Conservation (phyloP, 2,113 vertebrate species). For the Anser cygnoides region DNA sequence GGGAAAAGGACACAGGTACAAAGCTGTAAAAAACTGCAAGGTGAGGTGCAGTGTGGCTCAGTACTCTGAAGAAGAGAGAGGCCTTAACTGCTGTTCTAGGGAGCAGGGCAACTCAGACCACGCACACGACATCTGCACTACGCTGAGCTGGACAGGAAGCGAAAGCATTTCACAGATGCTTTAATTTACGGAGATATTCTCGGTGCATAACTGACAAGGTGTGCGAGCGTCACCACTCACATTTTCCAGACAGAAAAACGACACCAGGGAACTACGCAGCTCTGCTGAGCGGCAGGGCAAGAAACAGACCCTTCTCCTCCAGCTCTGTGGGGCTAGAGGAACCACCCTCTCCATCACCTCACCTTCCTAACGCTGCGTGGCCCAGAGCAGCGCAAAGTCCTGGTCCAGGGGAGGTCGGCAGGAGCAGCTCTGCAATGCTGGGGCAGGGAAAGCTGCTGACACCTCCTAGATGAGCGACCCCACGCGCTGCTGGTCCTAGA, state of each 20-base stretch:
- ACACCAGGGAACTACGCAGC: not conserved
- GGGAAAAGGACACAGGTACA: not conserved
- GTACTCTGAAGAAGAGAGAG: not conserved
- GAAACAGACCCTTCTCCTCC: not conserved
- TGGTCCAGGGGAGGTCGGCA: not conserved
- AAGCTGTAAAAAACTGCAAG: not conserved
- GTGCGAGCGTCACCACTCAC: not conserved
- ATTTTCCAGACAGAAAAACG: not conserved
- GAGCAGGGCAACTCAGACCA: not conserved
- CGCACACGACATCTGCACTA: not conserved
- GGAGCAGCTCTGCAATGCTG: not conserved
- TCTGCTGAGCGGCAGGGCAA: not conserved
- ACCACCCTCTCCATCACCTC: not conserved
- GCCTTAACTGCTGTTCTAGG: not conserved
- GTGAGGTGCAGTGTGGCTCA: not conserved
- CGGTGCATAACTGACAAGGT: constrained; percentile 48
- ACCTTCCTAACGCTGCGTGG: not conserved
- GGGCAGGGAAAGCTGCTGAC: not conserved
- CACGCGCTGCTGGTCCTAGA: not conserved
- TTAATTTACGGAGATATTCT: constrained; percentile 42
- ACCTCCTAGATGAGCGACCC: not conserved
- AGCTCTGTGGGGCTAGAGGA: not conserved
- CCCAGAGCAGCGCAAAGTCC: not conserved
- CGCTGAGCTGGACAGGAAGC: not conserved
- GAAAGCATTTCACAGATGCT: constrained; percentile 34